Conservation (phyloP, 1,140 invertebrate genomes). For the Drosophila truncata region DNA sequence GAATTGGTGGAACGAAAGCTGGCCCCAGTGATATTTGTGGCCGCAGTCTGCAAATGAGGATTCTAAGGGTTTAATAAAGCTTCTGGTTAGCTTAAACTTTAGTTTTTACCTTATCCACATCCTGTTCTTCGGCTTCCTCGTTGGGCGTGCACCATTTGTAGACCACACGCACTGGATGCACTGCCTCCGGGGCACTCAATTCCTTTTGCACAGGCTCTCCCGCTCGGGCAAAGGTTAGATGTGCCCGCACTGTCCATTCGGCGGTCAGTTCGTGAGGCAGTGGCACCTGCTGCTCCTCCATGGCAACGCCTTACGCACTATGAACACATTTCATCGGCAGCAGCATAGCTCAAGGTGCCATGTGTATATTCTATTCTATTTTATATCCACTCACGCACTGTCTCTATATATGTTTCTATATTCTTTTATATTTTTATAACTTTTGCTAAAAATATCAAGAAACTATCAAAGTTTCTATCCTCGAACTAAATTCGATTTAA, state of each 20-base stretch:
- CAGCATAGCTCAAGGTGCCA: constrained; percentile 59
- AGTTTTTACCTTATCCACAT: constrained; percentile 55
- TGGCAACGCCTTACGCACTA: constrained; percentile 25
- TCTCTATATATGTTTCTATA: neutral
- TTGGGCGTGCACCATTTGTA: constrained; percentile 70
- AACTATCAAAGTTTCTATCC: constrained; percentile 31
- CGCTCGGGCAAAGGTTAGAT: constrained; percentile 77
- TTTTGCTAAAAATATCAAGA: constrained; percentile 67
- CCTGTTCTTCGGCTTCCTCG: constrained; percentile 55
- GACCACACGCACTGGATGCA: constrained; percentile 77
- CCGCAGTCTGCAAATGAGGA: constrained; percentile 25
- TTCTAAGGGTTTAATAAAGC: neutral
- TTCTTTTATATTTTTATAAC: constrained; percentile 47
- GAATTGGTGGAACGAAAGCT: constrained; percentile 83
- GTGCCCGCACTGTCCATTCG: constrained; percentile 85
- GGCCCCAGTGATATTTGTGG: constrained; percentile 53
- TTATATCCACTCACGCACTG: constrained; percentile 43
- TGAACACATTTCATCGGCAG: constrained; percentile 32
- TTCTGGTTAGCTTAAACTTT: too few species aligned
- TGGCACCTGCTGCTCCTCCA: constrained; percentile 37
- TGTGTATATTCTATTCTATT: neutral
- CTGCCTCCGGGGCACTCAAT: constrained; percentile 58
- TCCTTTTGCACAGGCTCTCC: constrained; percentile 71
- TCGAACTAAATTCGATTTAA: constrained; percentile 29
- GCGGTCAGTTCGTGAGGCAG: constrained; percentile 81